Evolutionary conservation across 2,113 vertebrate species (phyloP).

Genomic region (Planiliza haematocheilus): DNA sequence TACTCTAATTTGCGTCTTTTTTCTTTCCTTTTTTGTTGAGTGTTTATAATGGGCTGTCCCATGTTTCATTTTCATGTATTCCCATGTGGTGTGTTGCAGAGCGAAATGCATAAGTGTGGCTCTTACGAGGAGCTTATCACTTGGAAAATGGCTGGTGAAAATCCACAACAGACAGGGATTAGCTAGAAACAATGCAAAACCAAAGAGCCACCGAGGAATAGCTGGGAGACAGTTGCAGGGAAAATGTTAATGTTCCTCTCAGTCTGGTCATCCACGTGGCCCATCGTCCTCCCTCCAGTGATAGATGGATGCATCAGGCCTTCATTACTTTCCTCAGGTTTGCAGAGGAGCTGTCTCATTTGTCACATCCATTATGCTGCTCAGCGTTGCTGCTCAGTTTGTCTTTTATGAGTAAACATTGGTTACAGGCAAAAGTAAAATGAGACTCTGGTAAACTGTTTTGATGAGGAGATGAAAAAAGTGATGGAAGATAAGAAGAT

Average conservation of each 20-base stretch:
- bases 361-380: background rate
- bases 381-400: background rate
- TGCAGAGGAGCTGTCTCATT: conserved; percentile 3
- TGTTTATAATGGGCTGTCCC: background rate
- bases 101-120: background rate
- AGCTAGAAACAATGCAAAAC: background rate
- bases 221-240: background rate
- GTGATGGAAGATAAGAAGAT: background rate
- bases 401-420: conserved; percentile 8
- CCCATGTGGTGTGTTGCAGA: background rate
- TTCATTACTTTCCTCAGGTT: background rate
- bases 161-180: background rate
- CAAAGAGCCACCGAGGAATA: background rate
- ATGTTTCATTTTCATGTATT: background rate
- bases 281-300: background rate
- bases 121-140: background rate
- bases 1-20: background rate
- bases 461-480: background rate
- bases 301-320: conserved; percentile 7
- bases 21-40: background rate
- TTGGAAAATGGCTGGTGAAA: background rate
- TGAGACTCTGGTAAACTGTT: background rate
- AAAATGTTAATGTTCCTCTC: background rate
- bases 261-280: background rate
- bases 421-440: background rate